Evolutionary conservation across 2,797 vertebrate species (phyloP).

Genomic region (Poecilia wingei): DNA sequence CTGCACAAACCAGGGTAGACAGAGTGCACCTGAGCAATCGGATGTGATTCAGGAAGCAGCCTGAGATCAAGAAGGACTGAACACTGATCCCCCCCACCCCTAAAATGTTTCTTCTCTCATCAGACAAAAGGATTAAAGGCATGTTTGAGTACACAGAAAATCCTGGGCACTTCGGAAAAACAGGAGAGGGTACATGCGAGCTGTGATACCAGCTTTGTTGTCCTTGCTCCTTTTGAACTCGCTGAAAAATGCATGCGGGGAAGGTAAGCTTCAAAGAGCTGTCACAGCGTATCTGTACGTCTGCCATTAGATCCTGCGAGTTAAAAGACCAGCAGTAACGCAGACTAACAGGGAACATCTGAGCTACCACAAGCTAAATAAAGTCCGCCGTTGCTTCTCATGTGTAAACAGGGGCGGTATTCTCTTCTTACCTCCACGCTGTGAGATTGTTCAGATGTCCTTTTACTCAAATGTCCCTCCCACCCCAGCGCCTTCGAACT

Average conservation of each 20-base stretch:
- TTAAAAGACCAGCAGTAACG: constrained; percentile 41
- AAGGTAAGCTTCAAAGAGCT: constrained; percentile 61
- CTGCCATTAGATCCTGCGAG: constrained; percentile 45
- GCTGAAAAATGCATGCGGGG: constrained; percentile 56
- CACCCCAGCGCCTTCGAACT: constrained; percentile 9
- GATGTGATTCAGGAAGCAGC: constrained; percentile 22
- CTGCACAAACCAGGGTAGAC: constrained; percentile 2
- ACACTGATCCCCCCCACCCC: constrained; percentile 9
- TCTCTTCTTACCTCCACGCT: constrained; percentile 25
- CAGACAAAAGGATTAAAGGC: constrained; percentile 48
- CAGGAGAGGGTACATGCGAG: constrained; percentile 28
- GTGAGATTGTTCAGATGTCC: constrained; percentile 35
- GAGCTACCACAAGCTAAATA: constrained; percentile 25
- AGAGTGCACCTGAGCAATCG: constrained; percentile 19
- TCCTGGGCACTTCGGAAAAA: constrained; percentile 39
- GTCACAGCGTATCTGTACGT: constrained; percentile 38
- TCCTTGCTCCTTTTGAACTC: constrained; percentile 62
- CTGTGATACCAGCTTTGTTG: constrained; percentile 60
- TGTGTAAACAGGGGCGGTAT: constrained; percentile 45
- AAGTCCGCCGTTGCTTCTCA: constrained; percentile 40
- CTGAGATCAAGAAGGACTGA: constrained; percentile 22
- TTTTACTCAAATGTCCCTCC: constrained; percentile 25
- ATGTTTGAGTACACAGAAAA: constrained; percentile 31
- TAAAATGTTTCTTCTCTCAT: constrained; percentile 15
- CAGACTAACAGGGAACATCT: constrained; percentile 44